Evolutionary conservation across 2,113 vertebrate genomes (phyloP).

Genomic region (Taxidea taxus): DNA sequence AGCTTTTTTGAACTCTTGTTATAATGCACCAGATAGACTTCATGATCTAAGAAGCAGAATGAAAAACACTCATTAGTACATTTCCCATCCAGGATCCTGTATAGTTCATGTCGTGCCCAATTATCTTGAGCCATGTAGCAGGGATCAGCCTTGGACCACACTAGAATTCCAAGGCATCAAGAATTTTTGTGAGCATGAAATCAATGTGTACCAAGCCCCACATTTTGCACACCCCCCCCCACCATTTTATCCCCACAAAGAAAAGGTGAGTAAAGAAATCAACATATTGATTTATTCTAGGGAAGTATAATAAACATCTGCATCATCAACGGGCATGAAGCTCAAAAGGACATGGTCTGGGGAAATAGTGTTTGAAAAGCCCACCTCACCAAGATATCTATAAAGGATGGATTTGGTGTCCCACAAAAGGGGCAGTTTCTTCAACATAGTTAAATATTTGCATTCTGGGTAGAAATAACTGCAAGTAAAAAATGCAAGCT

Average conservation of each 20-base stretch:
- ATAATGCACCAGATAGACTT: neutral
- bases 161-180: neutral
- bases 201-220: neutral
- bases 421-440: neutral
- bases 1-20: no score
- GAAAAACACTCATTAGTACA: neutral
- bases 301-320: neutral
- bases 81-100: neutral
- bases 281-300: neutral
- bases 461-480: no score
- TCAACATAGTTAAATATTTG: neutral
- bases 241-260: neutral
- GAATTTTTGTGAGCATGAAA: neutral
- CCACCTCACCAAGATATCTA: neutral
- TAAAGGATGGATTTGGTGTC: neutral
- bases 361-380: neutral
- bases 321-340: neutral
- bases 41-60: neutral
- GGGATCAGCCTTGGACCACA: neutral
- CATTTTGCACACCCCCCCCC: no score
- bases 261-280: neutral
- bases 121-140: neutral
- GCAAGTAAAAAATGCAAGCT: no score
- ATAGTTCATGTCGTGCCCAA: no score
- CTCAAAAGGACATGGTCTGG: neutral